Evolutionary conservation across 2,797 vertebrate genomes (phyloP).

Genomic region (Australoheros facetus): DNA sequence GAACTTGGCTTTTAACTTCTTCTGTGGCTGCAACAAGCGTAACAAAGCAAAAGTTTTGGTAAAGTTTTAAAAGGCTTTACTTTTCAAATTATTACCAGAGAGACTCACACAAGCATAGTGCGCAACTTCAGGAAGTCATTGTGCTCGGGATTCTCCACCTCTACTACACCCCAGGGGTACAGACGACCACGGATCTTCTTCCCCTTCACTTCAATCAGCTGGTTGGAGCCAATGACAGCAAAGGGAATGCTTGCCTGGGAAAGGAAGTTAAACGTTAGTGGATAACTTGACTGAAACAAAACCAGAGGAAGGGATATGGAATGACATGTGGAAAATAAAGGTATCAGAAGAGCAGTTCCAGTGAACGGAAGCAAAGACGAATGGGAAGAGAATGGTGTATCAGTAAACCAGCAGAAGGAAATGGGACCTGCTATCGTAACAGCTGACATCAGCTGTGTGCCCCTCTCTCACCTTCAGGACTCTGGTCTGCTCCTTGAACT

Average conservation of each 20-base stretch:
- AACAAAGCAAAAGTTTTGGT: neutral
- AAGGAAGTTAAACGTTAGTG: constrained; percentile 31
- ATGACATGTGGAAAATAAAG: constrained; percentile 1
- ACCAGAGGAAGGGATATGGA: constrained; percentile 2
- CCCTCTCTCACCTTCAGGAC: constrained; percentile 84
- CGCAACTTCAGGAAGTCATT: constrained; percentile 93
- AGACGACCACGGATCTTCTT: constrained; percentile 91
- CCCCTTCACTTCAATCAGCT: constrained; percentile 93
- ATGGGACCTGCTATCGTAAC: neutral
- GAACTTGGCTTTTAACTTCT: neutral
- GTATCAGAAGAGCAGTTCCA: neutral
- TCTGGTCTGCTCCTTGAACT: constrained; percentile 92
- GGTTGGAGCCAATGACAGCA: constrained; percentile 90
- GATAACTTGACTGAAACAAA: neutral
- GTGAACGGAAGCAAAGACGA: neutral
- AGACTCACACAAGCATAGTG: constrained; percentile 89
- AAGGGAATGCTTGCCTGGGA: constrained; percentile 88
- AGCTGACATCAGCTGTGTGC: neutral
- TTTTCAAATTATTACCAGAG: constrained; percentile 9
- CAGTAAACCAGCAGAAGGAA: neutral
- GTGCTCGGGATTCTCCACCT: constrained; percentile 94
- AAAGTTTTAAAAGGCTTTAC: constrained; percentile 5
- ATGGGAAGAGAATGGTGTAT: constrained; percentile 2
- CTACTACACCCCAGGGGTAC: constrained; percentile 89
- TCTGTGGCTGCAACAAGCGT: neutral